A percentile compares a stretch with the other conserved stretches of the same genome.
Conservation (phyloP, 2,113 vertebrate species). For the Ceyx cyanopectus region DNA sequence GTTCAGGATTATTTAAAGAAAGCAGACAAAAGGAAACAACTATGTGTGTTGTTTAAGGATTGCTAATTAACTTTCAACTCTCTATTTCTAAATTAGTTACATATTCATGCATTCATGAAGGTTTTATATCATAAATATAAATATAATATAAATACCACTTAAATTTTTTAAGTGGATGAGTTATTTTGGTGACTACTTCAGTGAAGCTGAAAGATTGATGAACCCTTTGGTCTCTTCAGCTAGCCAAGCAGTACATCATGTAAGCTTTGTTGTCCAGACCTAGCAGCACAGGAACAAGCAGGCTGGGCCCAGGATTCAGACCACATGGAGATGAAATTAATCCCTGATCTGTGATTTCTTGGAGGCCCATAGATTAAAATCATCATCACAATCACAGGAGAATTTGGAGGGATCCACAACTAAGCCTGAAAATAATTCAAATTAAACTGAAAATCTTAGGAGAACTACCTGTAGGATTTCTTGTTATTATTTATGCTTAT, state of each 20-base stretch:
- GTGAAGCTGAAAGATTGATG: neutral
- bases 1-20: neutral
- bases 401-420: neutral
- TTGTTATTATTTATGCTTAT: neutral
- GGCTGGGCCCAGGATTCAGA: neutral
- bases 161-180: neutral
- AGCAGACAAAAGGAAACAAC: neutral
- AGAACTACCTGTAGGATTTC: neutral
- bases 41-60: neutral
- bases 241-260: neutral
- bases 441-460: neutral
- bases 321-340: neutral
- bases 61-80: neutral
- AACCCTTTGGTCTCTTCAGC: neutral
- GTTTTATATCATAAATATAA: neutral
- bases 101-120: neutral
- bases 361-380: neutral
- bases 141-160: neutral
- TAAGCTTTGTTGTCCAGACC: neutral
- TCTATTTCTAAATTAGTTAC: neutral
- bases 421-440: neutral
- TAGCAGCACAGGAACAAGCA: rapidly evolving
- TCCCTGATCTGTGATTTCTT: neutral
- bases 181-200: neutral
- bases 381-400: neutral